Evolutionary conservation across 2,888 invertebrate genomes (phyloP).

Genomic region (Cheilosia pagana): DNA sequence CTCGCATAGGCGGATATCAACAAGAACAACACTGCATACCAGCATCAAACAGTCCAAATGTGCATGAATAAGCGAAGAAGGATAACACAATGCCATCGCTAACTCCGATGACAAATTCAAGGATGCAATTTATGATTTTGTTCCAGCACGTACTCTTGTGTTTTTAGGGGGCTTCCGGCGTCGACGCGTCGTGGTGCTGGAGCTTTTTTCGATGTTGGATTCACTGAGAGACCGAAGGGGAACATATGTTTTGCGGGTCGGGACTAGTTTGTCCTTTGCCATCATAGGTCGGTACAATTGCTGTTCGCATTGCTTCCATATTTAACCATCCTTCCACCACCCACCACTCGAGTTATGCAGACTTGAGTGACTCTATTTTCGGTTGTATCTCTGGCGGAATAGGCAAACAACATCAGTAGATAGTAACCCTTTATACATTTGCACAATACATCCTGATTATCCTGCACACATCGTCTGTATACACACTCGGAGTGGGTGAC

Average conservation of each 20-base stretch:
- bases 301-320: constrained; percentile 7
- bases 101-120: constrained; percentile 68
- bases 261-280: constrained; percentile 44
- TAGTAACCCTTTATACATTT: constrained; percentile 34
- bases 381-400: constrained; percentile 14
- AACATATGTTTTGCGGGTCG: constrained; percentile 54
- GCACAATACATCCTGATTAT: constrained; percentile 61
- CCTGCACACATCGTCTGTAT: constrained; percentile 30
- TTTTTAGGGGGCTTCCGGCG: constrained; percentile 29
- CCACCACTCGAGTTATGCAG: not conserved
- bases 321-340: constrained; percentile 1
- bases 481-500: constrained; percentile 36
- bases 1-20: constrained; percentile 23
- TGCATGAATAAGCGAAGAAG: constrained; percentile 59
- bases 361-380: constrained; percentile 43
- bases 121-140: constrained; percentile 68
- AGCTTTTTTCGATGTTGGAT: not conserved
- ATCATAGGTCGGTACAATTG: constrained; percentile 23
- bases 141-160: constrained; percentile 21
- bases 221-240: constrained; percentile 6
- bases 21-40: constrained; percentile 13
- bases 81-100: constrained; percentile 55
- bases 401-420: constrained; percentile 18
- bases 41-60: constrained; percentile 29
- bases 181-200: constrained; percentile 4